Evolutionary conservation across 37 sponge, comb jelly and placozoan genomes (phyloP), one percentile per base, ranked within the genome.

Genomic region (Cladorhizidae sp.): DNA sequence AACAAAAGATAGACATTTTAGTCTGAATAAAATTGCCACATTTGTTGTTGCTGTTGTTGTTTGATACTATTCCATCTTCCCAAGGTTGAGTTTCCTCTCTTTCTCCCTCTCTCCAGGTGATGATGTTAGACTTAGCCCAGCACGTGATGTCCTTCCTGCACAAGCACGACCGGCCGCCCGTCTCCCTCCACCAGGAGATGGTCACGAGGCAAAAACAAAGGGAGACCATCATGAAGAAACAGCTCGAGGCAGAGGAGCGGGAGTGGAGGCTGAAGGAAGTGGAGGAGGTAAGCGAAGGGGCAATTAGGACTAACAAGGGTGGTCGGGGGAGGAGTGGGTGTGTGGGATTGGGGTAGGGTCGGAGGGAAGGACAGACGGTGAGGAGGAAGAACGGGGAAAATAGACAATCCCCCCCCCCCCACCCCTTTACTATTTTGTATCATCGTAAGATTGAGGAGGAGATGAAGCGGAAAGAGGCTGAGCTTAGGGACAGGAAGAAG

Each of bases 171-270:
- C 82, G 86, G 22, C 85, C 83, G 14, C 84, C 55, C 18, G 64
- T 88, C 22, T 92, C 93, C 12, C 82, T 92, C 26, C 67, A 92
- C 42, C 83, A 92, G 78, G 89, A 92, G 72, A 92, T 92, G 93
- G 55, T 92, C 36, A 35, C 39, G 56, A 64, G 84, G n/a, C 68
- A 78, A 69, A 69, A 72, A 31, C 71, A 79, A 80, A 56, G 68
- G 83, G 81, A 85, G 78, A 72, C 18, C n/a, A 78, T 54, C 59
- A 67, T 73, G 58, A 43, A 64, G 67, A 70, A 36, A 73, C 72
- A 39, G 57, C 31, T 50, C 64, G 67, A 81, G 39, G 57, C 43
- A 40, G 82, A 91, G 63, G 18, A 40, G 18, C 58, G 64, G 45
- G 75, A 70, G 35, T 32, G 21, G 32, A 32, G 75, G 70, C 33